phyloP scores from a whole-genome alignment of 2,888 invertebrate genomes.

The Adelphocoris suturalis region DNA sequence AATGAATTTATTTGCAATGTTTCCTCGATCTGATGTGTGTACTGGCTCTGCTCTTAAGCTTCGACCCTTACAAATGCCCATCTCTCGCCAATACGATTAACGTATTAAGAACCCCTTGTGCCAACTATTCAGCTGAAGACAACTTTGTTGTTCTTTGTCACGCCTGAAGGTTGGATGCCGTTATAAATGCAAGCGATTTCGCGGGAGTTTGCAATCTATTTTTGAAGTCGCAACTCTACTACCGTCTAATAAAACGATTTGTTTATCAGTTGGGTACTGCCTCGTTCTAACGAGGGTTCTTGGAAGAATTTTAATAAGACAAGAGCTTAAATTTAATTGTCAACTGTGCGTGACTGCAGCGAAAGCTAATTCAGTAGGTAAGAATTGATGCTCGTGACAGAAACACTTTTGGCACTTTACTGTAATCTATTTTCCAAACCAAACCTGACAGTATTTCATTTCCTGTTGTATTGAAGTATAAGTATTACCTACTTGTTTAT shows the following conservation, averaged over 20 bases:
- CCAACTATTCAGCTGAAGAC: not conserved
- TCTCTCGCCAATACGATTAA: not conserved
- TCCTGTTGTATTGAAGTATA: not conserved
- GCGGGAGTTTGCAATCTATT: constrained; percentile 6
- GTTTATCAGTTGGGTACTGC: not conserved
- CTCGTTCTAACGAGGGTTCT: not conserved
- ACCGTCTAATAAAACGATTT: constrained; percentile 18
- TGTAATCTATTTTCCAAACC: not conserved
- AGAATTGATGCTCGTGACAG: not conserved
- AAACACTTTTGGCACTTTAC: not conserved
- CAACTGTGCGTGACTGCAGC: not conserved
- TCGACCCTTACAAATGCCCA: not conserved
- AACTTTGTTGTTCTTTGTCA: not conserved
- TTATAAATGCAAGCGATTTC: not conserved
- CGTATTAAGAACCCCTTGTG: not conserved
- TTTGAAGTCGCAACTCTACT: not conserved
- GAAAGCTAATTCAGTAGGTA: not conserved
- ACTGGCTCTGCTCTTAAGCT: no score
- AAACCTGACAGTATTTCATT: not conserved
- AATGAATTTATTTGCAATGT: no score
- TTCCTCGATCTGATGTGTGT: no score
- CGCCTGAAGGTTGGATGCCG: not conserved
- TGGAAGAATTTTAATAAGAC: not conserved
- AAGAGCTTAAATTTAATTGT: not conserved
- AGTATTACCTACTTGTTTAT: not conserved